A percentile compares a stretch with the other conserved stretches of the same genome.
These are phyloP conservation scores for Drosophila ohnishii DNA, from an alignment of 1,140 invertebrate species.

Conservation along the genomic window DNA sequence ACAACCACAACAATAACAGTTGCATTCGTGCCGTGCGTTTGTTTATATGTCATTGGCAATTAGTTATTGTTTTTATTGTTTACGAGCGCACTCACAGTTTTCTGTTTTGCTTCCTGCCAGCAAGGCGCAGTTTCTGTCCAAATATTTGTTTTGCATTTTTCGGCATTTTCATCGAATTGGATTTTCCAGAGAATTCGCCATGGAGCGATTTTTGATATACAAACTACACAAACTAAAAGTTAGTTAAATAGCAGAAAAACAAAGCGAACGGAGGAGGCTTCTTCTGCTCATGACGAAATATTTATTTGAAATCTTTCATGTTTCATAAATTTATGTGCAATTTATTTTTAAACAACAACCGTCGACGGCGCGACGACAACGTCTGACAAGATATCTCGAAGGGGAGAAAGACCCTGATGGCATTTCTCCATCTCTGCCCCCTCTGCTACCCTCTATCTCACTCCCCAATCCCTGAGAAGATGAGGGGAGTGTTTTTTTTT, in stretches of 20 bases:
- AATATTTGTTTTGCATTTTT: slow-evolving; percentile 23
- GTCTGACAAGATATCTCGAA: slow-evolving; percentile 44
- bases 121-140: background rate
- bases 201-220: slow-evolving; percentile 9
- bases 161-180: background rate
- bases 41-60: slow-evolving; percentile 78
- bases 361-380: slow-evolving; percentile 59
- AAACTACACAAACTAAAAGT: slow-evolving; percentile 4
- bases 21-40: slow-evolving; percentile 52
- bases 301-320: slow-evolving; percentile 82
- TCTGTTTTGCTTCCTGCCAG: slow-evolving; percentile 21
- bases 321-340: slow-evolving; percentile 81
- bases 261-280: background rate
- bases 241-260: slow-evolving; percentile 5
- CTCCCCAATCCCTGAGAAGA: background rate
- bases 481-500: background rate
- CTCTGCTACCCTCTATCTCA: background rate
- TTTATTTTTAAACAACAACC: slow-evolving; percentile 77
- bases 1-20: background rate
- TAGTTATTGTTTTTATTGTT: slow-evolving; percentile 67
- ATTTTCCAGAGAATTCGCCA: slow-evolving; percentile 6
- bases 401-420: slow-evolving; percentile 44
- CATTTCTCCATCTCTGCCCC: slow-evolving; percentile 7
- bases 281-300: slow-evolving; percentile 66
- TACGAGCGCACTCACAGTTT: slow-evolving; percentile 10